Conservation (phyloP, 2,113 vertebrate species). For the Actinemys pallida region DNA sequence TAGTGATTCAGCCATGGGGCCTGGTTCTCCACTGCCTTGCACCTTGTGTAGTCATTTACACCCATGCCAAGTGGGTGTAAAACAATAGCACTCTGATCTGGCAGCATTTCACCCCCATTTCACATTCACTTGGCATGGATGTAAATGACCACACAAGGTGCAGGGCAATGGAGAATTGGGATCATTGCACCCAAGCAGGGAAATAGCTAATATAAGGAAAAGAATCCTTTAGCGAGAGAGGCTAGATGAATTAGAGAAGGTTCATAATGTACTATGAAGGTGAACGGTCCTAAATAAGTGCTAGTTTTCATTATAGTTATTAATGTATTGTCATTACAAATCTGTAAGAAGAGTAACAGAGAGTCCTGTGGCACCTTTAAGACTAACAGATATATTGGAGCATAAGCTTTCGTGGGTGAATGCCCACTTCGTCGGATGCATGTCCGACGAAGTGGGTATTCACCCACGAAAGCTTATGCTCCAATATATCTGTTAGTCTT, state of each 20-base stretch:
- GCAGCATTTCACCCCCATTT: not conserved
- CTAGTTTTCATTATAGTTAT: not conserved
- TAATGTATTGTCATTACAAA: not conserved
- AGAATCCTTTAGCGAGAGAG: accelerated
- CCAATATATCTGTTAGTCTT: too few species aligned
- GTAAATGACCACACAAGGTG: not conserved
- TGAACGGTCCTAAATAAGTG: not conserved
- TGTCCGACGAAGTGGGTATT: too few species aligned
- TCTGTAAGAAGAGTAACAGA: not conserved
- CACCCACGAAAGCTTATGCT: too few species aligned
- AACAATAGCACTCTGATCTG: not conserved
- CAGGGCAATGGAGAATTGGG: not conserved
- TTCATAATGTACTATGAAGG: not conserved
- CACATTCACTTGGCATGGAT: not conserved
- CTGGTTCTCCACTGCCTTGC: not conserved
- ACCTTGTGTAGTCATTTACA: accelerated
- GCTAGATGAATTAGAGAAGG: not conserved
- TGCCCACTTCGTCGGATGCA: too few species aligned
- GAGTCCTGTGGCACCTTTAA: too few species aligned
- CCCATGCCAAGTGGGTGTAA: not conserved
- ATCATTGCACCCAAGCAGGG: not conserved
- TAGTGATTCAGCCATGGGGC: conserved; percentile 26
- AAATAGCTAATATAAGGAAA: not conserved
- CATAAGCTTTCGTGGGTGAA: too few species aligned
- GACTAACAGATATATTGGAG: too few species aligned